These are phyloP conservation scores for Daubentonia madagascariensis DNA, from an alignment of 2,113 vertebrate species.

Conservation along the genomic window DNA sequence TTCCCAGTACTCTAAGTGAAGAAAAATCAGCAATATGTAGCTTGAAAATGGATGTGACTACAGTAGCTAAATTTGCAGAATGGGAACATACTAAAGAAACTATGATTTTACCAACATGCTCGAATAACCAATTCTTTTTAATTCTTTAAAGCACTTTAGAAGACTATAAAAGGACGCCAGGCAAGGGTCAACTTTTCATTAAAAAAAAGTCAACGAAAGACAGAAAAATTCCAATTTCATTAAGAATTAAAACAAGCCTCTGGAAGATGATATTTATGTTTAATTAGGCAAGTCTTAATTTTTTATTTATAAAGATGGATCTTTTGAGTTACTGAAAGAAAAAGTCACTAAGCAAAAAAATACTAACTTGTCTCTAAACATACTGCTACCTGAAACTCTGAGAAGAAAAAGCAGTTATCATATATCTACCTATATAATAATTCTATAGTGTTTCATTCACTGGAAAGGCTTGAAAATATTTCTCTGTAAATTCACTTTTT, in stretches of 20 bases:
- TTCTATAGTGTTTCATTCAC: not conserved
- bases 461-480: constrained; percentile 21
- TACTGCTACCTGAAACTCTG: not conserved
- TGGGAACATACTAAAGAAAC: not conserved
- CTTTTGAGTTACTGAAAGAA: not conserved
- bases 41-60: not conserved
- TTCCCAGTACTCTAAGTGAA: constrained; percentile 9
- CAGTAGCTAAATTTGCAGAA: not conserved
- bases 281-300: constrained; percentile 1
- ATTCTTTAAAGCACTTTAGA: not conserved
- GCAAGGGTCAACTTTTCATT: not conserved
- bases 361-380: constrained; percentile 27
- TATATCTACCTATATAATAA: not conserved
- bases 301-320: constrained; percentile 29
- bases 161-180: not conserved
- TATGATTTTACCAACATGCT: not conserved
- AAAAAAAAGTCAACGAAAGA: not conserved
- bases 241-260: constrained; percentile 2
- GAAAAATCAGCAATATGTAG: not conserved
- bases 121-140: constrained; percentile 14
- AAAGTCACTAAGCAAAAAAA: not conserved
- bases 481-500: constrained; percentile 16
- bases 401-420: not conserved
- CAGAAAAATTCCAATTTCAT: not conserved
- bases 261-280: not conserved